phyloP scores from a whole-genome alignment of 2,888 invertebrate genomes.

The Campoplex nolae region DNA sequence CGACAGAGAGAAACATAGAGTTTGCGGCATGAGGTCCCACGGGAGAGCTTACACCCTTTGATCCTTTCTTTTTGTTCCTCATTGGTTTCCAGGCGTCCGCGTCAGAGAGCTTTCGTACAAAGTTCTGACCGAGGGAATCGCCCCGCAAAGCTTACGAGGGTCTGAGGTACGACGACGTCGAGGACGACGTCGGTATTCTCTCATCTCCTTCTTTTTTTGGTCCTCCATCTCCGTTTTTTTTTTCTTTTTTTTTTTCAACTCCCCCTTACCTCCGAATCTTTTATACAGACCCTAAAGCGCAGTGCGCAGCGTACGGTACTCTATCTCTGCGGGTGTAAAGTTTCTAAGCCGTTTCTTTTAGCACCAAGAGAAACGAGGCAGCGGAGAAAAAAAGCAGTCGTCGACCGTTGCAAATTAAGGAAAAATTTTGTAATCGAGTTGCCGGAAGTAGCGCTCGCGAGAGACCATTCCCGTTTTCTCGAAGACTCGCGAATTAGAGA shows the following conservation, averaged over 20 bases:
- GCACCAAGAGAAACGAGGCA: constrained; percentile 60
- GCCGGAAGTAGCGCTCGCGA: constrained; percentile 65
- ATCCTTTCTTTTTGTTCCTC: constrained; percentile 43
- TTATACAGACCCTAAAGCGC: constrained; percentile 27
- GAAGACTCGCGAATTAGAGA: constrained; percentile 31
- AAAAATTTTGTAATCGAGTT: constrained; percentile 76
- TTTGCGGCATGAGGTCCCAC: constrained; percentile 16
- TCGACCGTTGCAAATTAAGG: constrained; percentile 73
- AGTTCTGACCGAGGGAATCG: constrained; percentile 63
- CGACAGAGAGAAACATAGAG: constrained; percentile 19
- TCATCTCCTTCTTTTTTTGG: constrained; percentile 32
- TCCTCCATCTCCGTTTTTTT: constrained; percentile 8
- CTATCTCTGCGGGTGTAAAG: constrained; percentile 60
- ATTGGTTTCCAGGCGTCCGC: constrained; percentile 50
- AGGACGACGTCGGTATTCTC: constrained; percentile 19
- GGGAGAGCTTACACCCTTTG: constrained; percentile 37
- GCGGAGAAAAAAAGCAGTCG: constrained; percentile 61
- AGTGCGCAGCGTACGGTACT: constrained; percentile 27
- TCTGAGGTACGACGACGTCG: constrained; percentile 53
- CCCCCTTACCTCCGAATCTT: constrained; percentile 20
- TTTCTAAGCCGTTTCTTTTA: constrained; percentile 71
- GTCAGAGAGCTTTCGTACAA: constrained; percentile 56
- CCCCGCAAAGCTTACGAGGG: constrained; percentile 34
- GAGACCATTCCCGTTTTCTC: constrained; percentile 55
- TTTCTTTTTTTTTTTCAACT: constrained; percentile 24